Base-by-base conservation (phyloP, 2,113 vertebrate species). In the Microtus pennsylvanicus region DNA sequence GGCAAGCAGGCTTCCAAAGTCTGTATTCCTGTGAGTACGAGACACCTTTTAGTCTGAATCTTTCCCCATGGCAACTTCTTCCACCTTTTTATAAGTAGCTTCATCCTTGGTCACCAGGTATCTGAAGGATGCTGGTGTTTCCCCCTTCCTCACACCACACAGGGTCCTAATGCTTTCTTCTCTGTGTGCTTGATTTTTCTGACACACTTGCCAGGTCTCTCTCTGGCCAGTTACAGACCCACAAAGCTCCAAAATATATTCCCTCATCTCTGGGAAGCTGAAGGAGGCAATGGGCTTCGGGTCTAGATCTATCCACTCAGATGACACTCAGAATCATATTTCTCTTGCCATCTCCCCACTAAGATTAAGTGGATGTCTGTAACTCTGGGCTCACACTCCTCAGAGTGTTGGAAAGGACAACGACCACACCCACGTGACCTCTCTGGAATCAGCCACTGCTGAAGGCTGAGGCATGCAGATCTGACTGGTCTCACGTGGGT, bases 171-270 rank as follows among this genome's bases (percentile, higher is more conserved):
- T 63, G 83, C 33, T 83, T 90, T 69, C 74, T 83, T n/a, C 52
- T 82, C 81, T 52, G 19, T 21, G 58, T n/a, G 38, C 7, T 28
- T 33, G 19, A 69, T 85, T 45, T 45, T 88, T 76, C 75, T 35
- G 82, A 42, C 26, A 7, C 16, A 87, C 82, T 87, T 58, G 13
- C 92, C 21, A 88, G 45, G 7, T 72, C 7, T 19, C 35, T 35
- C n/a, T 83, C 28, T 90, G 89, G 22, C 58, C 7, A 83, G 26
- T 89, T 78, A 85, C 3, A 87, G 26, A 80, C 80, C n/a, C 72
- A 78, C 65, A 94, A 95, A 96, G 95, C 9, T 38, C 0, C 35
- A 77, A 47, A 89, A 74, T 55, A n/a, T 21, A 10, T 95, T 67
- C 22, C 10, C 5, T 87, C n/a, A 7, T 77, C 42, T 85, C 77